These are phyloP conservation scores for Sinocyclocheilus grahami DNA, from an alignment of 2,113 vertebrate genomes.

Conservation along the genomic window DNA sequence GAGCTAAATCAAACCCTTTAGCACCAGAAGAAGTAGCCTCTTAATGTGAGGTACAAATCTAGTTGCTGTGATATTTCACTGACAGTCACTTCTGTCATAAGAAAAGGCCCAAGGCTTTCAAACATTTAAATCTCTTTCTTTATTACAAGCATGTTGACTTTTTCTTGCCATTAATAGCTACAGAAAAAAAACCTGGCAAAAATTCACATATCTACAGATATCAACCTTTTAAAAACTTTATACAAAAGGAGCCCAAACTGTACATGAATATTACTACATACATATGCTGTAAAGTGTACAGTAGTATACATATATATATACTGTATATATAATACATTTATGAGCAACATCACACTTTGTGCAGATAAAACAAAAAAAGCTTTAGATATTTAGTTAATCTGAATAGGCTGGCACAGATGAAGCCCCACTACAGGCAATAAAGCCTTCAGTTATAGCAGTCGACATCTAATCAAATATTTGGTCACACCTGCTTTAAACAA, in stretches of 20 bases:
- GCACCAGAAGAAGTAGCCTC: neutral
- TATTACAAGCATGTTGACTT: slow-evolving; percentile 83
- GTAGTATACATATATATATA: slow-evolving; percentile 63
- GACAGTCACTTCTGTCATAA: neutral
- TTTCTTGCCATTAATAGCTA: slow-evolving; percentile 74
- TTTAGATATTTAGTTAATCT: slow-evolving; percentile 62
- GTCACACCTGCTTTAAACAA: slow-evolving; percentile 68
- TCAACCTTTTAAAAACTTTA: slow-evolving; percentile 79
- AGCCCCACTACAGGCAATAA: slow-evolving; percentile 65
- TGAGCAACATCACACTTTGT: slow-evolving; percentile 59
- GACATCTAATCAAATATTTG: slow-evolving; percentile 73
- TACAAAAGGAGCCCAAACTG: slow-evolving; percentile 82
- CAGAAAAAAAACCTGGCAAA: slow-evolving; percentile 74
- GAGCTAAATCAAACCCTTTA: neutral
- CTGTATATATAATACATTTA: slow-evolving; percentile 51
- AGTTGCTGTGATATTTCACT: neutral
- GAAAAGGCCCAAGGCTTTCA: slow-evolving; percentile 45
- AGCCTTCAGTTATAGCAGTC: slow-evolving; percentile 55
- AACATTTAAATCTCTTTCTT: slow-evolving; percentile 73
- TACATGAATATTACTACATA: slow-evolving; percentile 70
- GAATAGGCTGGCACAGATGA: slow-evolving; percentile 70
- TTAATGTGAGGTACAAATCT: neutral
- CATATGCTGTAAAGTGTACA: slow-evolving; percentile 62
- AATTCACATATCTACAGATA: slow-evolving; percentile 79
- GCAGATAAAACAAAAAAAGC: slow-evolving; percentile 54